phyloP scores from a whole-genome alignment of 2,113 vertebrate species.

The Anguilla japonica region DNA sequence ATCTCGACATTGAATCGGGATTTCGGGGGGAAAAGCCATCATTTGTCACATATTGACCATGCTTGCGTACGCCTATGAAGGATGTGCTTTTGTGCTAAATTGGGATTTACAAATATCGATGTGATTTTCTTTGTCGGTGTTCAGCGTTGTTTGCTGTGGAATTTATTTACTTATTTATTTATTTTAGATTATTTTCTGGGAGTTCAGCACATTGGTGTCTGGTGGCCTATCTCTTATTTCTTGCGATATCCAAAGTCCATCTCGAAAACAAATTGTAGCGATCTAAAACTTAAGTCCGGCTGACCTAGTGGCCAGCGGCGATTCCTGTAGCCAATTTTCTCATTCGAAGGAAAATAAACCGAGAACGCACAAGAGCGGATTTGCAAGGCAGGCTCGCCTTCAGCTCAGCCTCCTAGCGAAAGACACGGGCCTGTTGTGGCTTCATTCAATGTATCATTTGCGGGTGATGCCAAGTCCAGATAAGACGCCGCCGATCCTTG shows the following conservation, averaged over 20 bases:
- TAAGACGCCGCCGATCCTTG: constrained; percentile 79
- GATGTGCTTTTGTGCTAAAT: too few relatives aligned
- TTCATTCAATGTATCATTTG: constrained; percentile 75
- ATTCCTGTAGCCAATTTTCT: constrained; percentile 50
- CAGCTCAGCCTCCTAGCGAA: constrained; percentile 29
- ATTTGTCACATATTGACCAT: too few relatives aligned
- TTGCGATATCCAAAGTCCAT: constrained; percentile 62
- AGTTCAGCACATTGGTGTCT: background rate
- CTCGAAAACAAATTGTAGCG: constrained; percentile 69
- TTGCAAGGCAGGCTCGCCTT: constrained; percentile 57
- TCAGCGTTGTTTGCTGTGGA: background rate
- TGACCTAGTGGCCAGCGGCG: constrained; percentile 75
- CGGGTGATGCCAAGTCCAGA: constrained; percentile 87
- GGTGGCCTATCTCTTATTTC: constrained; percentile 52
- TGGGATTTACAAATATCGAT: too few relatives aligned
- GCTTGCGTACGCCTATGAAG: too few relatives aligned
- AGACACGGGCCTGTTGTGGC: constrained; percentile 63
- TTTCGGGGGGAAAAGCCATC: background rate
- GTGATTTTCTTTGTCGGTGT: too few relatives aligned
- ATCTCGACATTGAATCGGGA: background rate
- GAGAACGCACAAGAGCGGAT: constrained; percentile 75
- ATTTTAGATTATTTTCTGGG: background rate
- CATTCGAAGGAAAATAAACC: constrained; percentile 80
- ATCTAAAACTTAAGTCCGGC: constrained; percentile 75
- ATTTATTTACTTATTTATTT: background rate